Percentiles rank a stretch among this genome's conserved stretches.
phyloP scores from a whole-genome alignment of 2,113 vertebrate genomes.

The Callipepla squamata region DNA sequence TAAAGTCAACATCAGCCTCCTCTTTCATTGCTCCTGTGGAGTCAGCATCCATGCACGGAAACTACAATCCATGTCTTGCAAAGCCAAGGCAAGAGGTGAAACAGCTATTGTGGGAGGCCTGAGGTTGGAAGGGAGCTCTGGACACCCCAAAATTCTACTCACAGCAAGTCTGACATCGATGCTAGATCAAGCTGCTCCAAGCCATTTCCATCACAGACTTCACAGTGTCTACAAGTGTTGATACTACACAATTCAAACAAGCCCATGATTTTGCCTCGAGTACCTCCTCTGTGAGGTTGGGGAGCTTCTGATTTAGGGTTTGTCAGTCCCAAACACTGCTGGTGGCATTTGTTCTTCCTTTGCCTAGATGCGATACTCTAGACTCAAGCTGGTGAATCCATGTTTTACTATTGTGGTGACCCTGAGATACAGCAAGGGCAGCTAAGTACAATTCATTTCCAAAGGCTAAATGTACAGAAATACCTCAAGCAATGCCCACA shows the following conservation, averaged over 20 bases:
- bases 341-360: neutral
- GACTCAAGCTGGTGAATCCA: neutral
- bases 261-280: neutral
- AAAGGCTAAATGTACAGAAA: neutral
- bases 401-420: neutral
- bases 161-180: neutral
- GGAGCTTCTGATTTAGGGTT: neutral
- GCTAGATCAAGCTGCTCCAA: neutral
- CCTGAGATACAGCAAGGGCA: neutral
- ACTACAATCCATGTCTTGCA: neutral
- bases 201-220: neutral
- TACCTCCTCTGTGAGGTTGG: neutral
- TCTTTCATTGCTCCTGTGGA: neutral
- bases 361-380: neutral
- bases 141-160: neutral
- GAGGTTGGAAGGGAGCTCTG: neutral
- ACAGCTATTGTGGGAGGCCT: neutral
- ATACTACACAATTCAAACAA: neutral
- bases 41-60: neutral
- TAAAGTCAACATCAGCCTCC: neutral
- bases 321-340: neutral
- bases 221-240: neutral
- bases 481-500: neutral
- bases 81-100: neutral
- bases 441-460: neutral